Base-by-base conservation (phyloP, 2,888 invertebrate genomes). In the Piscicola geometra region DNA sequence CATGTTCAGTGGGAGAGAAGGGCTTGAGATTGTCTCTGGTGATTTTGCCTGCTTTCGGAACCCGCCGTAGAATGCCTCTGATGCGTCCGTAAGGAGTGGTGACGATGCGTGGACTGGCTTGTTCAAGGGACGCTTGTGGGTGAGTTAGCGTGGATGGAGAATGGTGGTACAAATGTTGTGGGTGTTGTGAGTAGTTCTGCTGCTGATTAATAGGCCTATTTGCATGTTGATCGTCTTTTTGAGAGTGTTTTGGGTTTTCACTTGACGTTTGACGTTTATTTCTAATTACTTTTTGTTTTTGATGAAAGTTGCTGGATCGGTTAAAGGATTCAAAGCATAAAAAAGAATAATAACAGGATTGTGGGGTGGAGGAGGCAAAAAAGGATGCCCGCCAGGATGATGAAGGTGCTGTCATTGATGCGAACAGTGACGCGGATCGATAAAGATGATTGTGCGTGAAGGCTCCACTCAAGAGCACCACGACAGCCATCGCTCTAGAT, bases 31-130 rank as follows among this genome's bases (percentile, higher is more conserved):
- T 64, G 50, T 66, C 25, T 50, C 30, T 50, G 25, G 71, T 71
- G 47, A 71, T 52, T n/a, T 41, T 71, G 28, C 71, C 71, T 0
- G 71, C 50, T 50, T 47, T 41, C 21, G 71, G 71, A 25, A 50
- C 71, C 25, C 72, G 78, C 28, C 76, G 25, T 25, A 82, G 78
- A 33, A 83, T 79, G 0, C 94, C 95, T 68, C 93, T 89, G 82
- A 95, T 87, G 78, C 91, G 90, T 47, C 94, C 95, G 88, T 94
- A 94, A 85, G 91, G 90, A 64, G 92, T 92, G 86, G 91, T 90
- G 82, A 92, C 90, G 82, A 92, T 91, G 33, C 83, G 77, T 0
- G 81, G 77, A 68, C 81, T 81, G n/a, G n/a, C n/a, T n/a, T 76
- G 81, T n/a, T n/a, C n/a, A n/a, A n/a, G n/a, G n/a, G n/a, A n/a